A percentile compares a stretch with the other conserved stretches of the same genome.
phyloP scores from a whole-genome alignment of 2,888 invertebrate genomes.

The Macrophya annulata region DNA sequence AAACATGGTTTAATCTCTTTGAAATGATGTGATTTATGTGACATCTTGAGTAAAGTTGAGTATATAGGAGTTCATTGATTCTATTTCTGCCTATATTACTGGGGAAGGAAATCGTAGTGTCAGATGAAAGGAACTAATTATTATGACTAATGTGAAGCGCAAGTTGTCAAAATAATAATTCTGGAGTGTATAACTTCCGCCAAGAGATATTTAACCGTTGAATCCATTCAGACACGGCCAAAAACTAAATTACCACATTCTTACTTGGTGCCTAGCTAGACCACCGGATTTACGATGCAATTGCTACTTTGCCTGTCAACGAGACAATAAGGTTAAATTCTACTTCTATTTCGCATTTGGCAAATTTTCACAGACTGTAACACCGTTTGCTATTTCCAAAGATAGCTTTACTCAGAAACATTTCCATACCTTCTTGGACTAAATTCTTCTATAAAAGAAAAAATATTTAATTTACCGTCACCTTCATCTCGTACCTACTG shows the following conservation, averaged over 20 bases:
- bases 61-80: constrained; percentile 11
- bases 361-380: constrained; percentile 21
- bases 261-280: neutral
- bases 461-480: neutral
- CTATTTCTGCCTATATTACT: constrained; percentile 12
- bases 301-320: constrained; percentile 48
- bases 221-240: neutral
- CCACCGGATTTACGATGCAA: constrained; percentile 36
- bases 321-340: constrained; percentile 39
- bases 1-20: constrained; percentile 28
- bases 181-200: constrained; percentile 11
- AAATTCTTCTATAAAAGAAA: neutral
- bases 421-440: no score
- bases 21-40: constrained; percentile 22
- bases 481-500: neutral
- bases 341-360: constrained; percentile 41
- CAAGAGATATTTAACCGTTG: constrained; percentile 14
- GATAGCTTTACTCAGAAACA: constrained; percentile 9
- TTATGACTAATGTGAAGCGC: constrained; percentile 30
- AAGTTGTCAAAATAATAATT: constrained; percentile 40
- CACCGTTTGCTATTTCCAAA: constrained; percentile 28
- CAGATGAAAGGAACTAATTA: constrained; percentile 51
- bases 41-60: neutral
- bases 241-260: constrained; percentile 34
- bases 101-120: constrained; percentile 26